Conservation (phyloP, 2,888 invertebrate genomes). For the Aleiodes leptofemur region DNA sequence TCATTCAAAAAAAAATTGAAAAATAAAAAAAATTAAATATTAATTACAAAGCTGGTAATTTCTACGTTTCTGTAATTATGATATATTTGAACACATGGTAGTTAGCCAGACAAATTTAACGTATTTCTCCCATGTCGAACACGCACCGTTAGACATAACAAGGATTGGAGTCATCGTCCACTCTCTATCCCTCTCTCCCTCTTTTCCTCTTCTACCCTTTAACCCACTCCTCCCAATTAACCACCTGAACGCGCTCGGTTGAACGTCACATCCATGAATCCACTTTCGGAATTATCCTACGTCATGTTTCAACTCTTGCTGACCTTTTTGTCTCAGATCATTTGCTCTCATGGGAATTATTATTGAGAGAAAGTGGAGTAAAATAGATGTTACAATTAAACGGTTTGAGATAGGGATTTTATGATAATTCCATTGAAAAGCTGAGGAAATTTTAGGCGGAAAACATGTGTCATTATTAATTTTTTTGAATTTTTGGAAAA, state of each 20-base stretch:
- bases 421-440: too few species aligned
- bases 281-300: slow-evolving; percentile 14
- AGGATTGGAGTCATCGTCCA: slow-evolving; percentile 50
- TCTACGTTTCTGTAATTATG: background rate
- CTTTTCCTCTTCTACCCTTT: slow-evolving; percentile 2
- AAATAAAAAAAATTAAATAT: slow-evolving; percentile 2
- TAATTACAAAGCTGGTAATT: background rate
- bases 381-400: too few species aligned
- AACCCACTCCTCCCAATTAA: slow-evolving; percentile 48
- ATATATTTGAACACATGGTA: slow-evolving; percentile 13
- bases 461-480: too few species aligned
- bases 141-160: slow-evolving; percentile 49
- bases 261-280: slow-evolving; percentile 47
- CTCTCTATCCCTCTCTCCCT: slow-evolving; percentile 27
- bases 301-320: slow-evolving; percentile 7
- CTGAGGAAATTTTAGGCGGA: too few species aligned
- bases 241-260: slow-evolving; percentile 51
- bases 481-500: too few species aligned
- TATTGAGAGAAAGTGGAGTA: too few species aligned
- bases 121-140: slow-evolving; percentile 40
- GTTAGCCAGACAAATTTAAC: slow-evolving; percentile 38
- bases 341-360: background rate
- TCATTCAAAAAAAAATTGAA: too few species aligned
- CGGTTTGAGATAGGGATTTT: too few species aligned
- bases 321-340: background rate